Percentiles rank a stretch among this genome's conserved stretches.
These are phyloP conservation scores for Paratrypauchen microcephalus DNA, from an alignment of 2,797 vertebrate genomes.

Conservation along the genomic window DNA sequence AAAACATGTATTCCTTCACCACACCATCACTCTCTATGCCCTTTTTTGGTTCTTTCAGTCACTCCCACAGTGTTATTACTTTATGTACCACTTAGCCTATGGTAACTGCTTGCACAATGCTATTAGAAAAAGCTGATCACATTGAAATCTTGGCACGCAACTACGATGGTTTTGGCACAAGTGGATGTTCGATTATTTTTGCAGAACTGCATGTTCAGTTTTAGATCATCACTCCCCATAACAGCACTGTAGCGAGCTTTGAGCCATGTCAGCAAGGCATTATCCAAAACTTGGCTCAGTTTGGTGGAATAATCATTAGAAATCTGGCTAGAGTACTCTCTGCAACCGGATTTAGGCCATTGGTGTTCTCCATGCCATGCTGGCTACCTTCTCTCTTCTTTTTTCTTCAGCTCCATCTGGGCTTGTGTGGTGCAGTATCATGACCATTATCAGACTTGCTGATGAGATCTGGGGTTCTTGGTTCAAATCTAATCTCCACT, in stretches of 20 bases:
- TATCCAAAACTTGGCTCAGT: constrained; percentile 20
- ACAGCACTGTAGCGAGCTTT: constrained; percentile 32
- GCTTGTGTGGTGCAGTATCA: neutral
- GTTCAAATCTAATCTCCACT: constrained; percentile 8
- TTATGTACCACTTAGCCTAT: constrained; percentile 39
- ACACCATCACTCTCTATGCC: too few relatives aligned
- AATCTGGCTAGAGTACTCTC: constrained; percentile 34
- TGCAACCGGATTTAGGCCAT: constrained; percentile 40
- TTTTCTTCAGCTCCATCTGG: constrained; percentile 2
- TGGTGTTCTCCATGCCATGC: constrained; percentile 19
- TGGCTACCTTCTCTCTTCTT: constrained; percentile 5
- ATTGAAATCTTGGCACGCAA: constrained; percentile 30
- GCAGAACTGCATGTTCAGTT: constrained; percentile 17
- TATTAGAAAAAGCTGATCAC: constrained; percentile 45
- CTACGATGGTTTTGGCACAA: constrained; percentile 22
- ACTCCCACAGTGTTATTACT: constrained; percentile 20
- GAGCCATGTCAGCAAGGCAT: constrained; percentile 31
- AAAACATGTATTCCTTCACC: too few relatives aligned
- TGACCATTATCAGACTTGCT: neutral
- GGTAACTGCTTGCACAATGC: constrained; percentile 31
- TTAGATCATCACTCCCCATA: constrained; percentile 22
- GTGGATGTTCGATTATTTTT: constrained; percentile 28
- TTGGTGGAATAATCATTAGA: constrained; percentile 32
- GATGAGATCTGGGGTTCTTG: constrained; percentile 9
- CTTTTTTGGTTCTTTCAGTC: constrained; percentile 9